phyloP scores from a whole-genome alignment of 2,797 vertebrate species.

The Mormyrops boulengeri region DNA sequence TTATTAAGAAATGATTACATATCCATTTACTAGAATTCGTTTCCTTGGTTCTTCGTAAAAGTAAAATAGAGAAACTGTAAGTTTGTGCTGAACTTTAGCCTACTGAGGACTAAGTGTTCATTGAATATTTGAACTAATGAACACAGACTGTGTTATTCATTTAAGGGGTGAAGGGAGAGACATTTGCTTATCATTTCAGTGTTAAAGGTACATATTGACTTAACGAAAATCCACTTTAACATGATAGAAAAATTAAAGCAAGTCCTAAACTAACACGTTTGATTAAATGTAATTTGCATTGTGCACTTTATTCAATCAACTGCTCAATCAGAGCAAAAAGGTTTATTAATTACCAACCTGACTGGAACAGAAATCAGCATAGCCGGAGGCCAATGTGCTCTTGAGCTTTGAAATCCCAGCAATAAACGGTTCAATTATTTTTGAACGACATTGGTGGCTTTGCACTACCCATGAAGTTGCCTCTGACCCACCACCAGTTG shows the following conservation, averaged over 20 bases:
- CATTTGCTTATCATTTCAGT: not conserved
- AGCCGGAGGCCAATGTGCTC: not conserved
- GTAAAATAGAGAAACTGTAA: not conserved
- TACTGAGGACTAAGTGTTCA: not conserved
- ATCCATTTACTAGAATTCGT: not conserved
- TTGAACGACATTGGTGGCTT: not conserved
- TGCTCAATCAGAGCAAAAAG: conserved; percentile 8
- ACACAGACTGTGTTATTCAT: not conserved
- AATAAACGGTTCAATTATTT: not conserved
- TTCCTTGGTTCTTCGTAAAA: not conserved
- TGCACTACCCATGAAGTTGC: not conserved
- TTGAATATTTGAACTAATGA: not conserved
- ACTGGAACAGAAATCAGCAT: not conserved
- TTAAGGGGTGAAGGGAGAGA: not conserved
- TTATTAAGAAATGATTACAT: not conserved
- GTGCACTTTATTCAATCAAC: conserved; percentile 8
- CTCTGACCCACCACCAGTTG: not conserved
- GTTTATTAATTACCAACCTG: conserved; percentile 1
- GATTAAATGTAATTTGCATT: conserved; percentile 10
- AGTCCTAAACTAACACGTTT: conserved; percentile 5
- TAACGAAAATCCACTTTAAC: conserved; percentile 7
- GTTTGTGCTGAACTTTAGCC: not conserved
- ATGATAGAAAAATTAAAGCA: not conserved
- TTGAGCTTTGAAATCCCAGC: not conserved
- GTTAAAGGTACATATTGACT: not conserved